Evolutionary conservation across 2,888 invertebrate species (phyloP), one percentile per base, ranked within the genome.

Genomic region (Galerucella nymphaeae): DNA sequence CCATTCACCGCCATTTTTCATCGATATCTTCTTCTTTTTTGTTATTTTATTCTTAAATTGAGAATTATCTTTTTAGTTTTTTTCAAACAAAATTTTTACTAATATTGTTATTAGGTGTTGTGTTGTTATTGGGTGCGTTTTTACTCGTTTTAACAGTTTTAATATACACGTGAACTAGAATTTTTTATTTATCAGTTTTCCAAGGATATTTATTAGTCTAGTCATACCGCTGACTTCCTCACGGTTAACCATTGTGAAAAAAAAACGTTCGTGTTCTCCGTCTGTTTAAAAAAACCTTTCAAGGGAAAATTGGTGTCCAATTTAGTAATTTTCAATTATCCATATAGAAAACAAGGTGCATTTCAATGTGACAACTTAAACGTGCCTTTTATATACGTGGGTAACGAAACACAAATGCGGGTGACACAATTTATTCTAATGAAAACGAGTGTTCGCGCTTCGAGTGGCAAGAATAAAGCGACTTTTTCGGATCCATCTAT

Each of bases 341-440:
- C 61, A 67, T 68, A 74, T 74, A 74, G 70, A 70, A 74, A 74
- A 74, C 71, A 74, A 74, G 74, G 74, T 74, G 70, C 75, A 72
- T 75, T 75, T 66, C 65, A 75, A 75, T 75, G 72, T 75, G 75
- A 75, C 75, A 75, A 72, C 72, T 75, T 75, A 72, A 75, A 75
- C 58, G 75, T 42, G 57, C 72, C 72, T 72, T 75, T 75, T 72
- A 72, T 70, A 72, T 64, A 70, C 75, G 72, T 72, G 72, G 70
- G 72, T 70, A 72, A 71, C 74, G 67, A 64, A 68, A 74, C 64
- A 74, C 71, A 65, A 74, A 74, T 74, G 71, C 74, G 74, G 74
- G 74, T 71, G 74, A 74, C 71, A 74, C 74, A 74, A 74, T 71
- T 74, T 74, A 74, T 74, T 71, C 71, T 71, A 74, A 74, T 71